Conservation (phyloP, 2,888 invertebrate genomes). For the Lepidocyrtinus sp. region DNA sequence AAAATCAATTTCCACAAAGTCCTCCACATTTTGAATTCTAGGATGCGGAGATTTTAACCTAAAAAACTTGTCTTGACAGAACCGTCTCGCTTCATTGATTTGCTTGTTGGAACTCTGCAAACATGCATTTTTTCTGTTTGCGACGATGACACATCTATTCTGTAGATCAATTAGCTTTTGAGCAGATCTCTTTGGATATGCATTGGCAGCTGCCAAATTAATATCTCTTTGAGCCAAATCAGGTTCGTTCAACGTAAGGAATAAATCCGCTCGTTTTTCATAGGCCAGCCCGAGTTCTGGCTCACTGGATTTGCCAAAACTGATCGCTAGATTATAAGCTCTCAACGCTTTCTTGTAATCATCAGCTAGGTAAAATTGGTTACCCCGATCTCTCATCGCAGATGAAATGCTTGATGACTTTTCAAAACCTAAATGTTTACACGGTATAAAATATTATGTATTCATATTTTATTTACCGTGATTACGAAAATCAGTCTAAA, state of each 20-base stretch:
- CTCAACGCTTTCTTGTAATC: constrained; percentile 51
- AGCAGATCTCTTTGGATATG: constrained; percentile 52
- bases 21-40: constrained; percentile 46
- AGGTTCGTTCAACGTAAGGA: constrained; percentile 51
- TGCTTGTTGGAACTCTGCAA: constrained; percentile 22
- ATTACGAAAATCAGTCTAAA: neutral
- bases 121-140: constrained; percentile 42
- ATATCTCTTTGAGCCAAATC: constrained; percentile 61
- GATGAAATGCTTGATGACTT: constrained; percentile 40
- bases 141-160: constrained; percentile 36
- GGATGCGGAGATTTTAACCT: constrained; percentile 35
- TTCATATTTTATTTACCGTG: neutral
- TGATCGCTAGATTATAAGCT: constrained; percentile 55
- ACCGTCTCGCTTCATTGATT: constrained; percentile 38
- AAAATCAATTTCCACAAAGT: constrained; percentile 55
- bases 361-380: constrained; percentile 6
- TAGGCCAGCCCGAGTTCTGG: constrained; percentile 52
- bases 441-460: neutral
- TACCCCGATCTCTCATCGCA: constrained; percentile 33
- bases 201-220: constrained; percentile 43
- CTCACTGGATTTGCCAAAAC: constrained; percentile 46
- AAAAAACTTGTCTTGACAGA: constrained; percentile 41
- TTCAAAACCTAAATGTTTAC: constrained; percentile 37
- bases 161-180: constrained; percentile 59
- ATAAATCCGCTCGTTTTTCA: constrained; percentile 56